These are phyloP conservation scores for Acrocephalus arundinaceus DNA, from an alignment of 2,113 vertebrate genomes.

Conservation along the genomic window DNA sequence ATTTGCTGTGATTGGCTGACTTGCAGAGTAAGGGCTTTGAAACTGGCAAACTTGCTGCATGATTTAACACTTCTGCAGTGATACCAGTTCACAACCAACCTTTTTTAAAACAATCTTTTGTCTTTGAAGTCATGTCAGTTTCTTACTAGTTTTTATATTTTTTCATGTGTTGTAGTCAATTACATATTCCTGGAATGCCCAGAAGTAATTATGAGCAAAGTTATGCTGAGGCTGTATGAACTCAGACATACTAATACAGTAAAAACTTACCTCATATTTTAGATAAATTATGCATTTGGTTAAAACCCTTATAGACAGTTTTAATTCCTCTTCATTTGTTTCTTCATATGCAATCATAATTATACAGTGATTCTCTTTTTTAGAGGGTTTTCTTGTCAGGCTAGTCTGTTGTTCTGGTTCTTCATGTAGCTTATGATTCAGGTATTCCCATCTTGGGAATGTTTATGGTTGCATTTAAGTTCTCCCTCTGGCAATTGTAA, in stretches of 20 bases:
- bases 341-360: neutral
- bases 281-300: neutral
- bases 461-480: neutral
- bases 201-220: neutral
- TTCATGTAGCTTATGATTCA: neutral
- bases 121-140: neutral
- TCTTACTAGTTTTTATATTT: conserved; percentile 7
- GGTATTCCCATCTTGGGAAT: neutral
- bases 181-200: neutral
- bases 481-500: neutral
- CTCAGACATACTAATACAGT: neutral
- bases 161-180: neutral
- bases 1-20: neutral
- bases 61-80: conserved; percentile 38
- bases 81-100: neutral
- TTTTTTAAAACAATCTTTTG: neutral
- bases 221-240: neutral
- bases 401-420: neutral
- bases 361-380: neutral
- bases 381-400: neutral
- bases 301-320: neutral
- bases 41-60: conserved; percentile 9
- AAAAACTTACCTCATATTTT: neutral
- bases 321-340: neutral
- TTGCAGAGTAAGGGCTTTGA: neutral